Evolutionary conservation across 1,140 invertebrate genomes (phyloP).

Genomic region (Procambarus clarkii): DNA sequence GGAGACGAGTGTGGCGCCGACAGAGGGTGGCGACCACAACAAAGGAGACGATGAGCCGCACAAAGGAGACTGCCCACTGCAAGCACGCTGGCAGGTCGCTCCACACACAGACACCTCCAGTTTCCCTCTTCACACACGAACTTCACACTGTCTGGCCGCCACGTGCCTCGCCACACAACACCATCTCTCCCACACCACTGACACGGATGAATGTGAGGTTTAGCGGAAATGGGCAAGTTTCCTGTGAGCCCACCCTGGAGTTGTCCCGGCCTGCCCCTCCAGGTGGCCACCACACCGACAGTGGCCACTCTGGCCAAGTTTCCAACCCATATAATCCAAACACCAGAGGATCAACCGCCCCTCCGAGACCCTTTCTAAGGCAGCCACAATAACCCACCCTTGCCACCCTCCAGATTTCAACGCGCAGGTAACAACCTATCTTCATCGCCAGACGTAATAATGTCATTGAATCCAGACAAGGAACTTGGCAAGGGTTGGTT

Average conservation of each 20-base stretch:
- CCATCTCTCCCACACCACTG: background rate
- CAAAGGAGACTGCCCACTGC: slow-evolving; percentile 34
- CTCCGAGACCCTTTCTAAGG: no score
- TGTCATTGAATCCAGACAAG: slow-evolving; percentile 17
- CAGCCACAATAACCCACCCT: no score
- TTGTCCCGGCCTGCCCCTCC: background rate
- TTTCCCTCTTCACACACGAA: slow-evolving; percentile 6
- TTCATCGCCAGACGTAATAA: slow-evolving; percentile 7
- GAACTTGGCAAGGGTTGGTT: background rate
- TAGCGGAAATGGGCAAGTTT: background rate
- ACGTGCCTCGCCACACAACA: background rate
- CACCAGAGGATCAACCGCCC: no score
- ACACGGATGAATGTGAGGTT: background rate
- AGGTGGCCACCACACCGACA: background rate
- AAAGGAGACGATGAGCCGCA: slow-evolving; percentile 22
- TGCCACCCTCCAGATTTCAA: background rate
- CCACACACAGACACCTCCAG: background rate
- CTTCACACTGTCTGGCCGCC: no score
- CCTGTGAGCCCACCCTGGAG: background rate
- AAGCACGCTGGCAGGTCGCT: slow-evolving; percentile 30
- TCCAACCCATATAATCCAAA: background rate
- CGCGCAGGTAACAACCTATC: slow-evolving; percentile 12
- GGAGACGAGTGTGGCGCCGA: background rate
- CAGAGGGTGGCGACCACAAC: slow-evolving; percentile 15
- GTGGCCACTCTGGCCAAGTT: background rate